Conservation (phyloP, 2,113 vertebrate species). For the Paedocypris sp. region DNA sequence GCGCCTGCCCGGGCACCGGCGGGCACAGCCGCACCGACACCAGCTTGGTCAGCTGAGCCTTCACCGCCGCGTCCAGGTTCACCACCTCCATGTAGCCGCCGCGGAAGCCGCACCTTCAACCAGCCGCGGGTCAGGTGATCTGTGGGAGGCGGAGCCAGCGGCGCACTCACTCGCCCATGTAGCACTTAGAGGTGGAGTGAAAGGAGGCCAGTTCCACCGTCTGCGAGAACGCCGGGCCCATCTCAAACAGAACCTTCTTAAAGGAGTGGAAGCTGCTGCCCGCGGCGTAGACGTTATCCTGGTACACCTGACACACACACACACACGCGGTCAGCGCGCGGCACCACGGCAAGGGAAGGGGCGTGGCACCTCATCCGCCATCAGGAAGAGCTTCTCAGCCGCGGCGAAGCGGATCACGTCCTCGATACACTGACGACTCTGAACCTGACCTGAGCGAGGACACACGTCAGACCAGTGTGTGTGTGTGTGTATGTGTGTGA, state of each 20-base stretch:
- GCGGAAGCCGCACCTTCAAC: slow-evolving; percentile 65
- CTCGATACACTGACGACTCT: slow-evolving; percentile 43
- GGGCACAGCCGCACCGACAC: slow-evolving; percentile 65
- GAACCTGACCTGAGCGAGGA: slow-evolving; percentile 60
- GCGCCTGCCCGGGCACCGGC: slow-evolving; percentile 55
- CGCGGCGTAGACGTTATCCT: slow-evolving; percentile 67
- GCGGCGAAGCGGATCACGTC: slow-evolving; percentile 44
- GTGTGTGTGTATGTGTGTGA: too few species aligned
- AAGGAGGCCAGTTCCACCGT: slow-evolving; percentile 67
- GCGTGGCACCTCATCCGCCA: slow-evolving; percentile 73
- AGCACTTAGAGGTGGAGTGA: slow-evolving; percentile 72
- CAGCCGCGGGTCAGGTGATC: too few species aligned
- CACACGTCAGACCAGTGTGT: too few species aligned
- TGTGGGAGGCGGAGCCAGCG: neutral
- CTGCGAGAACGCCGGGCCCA: slow-evolving; percentile 56
- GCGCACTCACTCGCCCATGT: slow-evolving; percentile 68
- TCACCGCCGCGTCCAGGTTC: slow-evolving; percentile 61
- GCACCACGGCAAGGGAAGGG: too few species aligned
- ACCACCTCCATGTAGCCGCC: slow-evolving; percentile 68
- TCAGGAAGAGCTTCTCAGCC: slow-evolving; percentile 41
- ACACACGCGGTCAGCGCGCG: too few species aligned
- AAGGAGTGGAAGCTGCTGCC: slow-evolving; percentile 70
- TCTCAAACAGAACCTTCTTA: slow-evolving; percentile 71
- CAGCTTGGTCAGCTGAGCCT: slow-evolving; percentile 59
- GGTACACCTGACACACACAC: slow-evolving; percentile 57